These are phyloP conservation scores for Ecdyonurus torrentis DNA, from an alignment of 2,888 invertebrate species.

Conservation along the genomic window DNA sequence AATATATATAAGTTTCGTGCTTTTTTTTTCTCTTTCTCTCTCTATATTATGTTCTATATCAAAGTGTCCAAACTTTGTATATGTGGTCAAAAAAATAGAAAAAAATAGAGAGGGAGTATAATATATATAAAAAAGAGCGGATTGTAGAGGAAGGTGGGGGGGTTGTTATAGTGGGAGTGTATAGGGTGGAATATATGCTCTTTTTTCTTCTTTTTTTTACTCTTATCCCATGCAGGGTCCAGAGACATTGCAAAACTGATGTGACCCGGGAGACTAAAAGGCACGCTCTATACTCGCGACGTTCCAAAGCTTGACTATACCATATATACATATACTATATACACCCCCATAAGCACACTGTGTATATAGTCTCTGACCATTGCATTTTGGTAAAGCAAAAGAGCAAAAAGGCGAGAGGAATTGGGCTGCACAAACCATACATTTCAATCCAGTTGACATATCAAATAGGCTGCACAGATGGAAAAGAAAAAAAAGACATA, in stretches of 20 bases:
- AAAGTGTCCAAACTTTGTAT: neutral
- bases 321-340: too few species aligned
- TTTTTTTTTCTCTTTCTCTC: too few species aligned
- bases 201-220: neutral
- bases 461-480: neutral
- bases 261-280: neutral
- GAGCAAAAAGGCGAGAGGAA: too few species aligned
- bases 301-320: neutral
- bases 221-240: neutral
- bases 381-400: too few species aligned
- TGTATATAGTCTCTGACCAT: neutral
- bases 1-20: too few species aligned
- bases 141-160: neutral
- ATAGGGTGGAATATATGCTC: neutral
- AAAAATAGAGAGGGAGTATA: neutral
- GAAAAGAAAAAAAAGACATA: neutral
- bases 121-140: neutral
- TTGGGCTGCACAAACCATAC: neutral
- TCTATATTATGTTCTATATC: neutral
- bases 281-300: too few species aligned
- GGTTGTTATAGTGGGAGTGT: neutral
- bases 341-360: too few species aligned
- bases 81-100: neutral
- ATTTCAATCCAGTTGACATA: neutral
- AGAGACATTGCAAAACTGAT: constrained; percentile 1